Evolutionary conservation across 2,113 vertebrate genomes (phyloP), one percentile per base, ranked within the genome.

Genomic region (Pteruthius melanotis): DNA sequence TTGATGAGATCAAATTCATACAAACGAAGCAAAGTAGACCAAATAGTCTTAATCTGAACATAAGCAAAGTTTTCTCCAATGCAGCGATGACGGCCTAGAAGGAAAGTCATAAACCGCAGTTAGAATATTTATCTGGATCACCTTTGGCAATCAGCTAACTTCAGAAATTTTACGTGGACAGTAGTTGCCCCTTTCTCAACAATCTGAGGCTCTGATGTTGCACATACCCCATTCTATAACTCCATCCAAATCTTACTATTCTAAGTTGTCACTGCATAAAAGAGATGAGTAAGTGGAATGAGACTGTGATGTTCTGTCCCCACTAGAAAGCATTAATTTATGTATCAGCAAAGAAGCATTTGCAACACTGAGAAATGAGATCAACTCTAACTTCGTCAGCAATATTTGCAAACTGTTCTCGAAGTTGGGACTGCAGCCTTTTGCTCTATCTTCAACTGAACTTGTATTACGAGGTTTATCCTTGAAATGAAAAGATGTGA

Each of bases 11-110:
- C 98, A 91, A 99, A 99, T 83, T 99, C 98, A 50, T 98, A 99
- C 93, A 99, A 90, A 61, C 99, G 99, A 93, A 99, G 98, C 97
- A 99, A 88, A 54, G 98, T 99, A 50, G 99, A 99, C 99, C 99
- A 99, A 96, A 99, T 99, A 35, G 99, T 99, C 98, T 99, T 99
- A 93, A 99, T 99, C 94, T 99, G 99, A 91, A 99, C 98, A 17
- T 99, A 99, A 30, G 99, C 99, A 19, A 99, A 99, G 97, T 99
- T 99, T 96, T 99, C 99, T 68, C 99, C 99, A 45, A 99, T 99
- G 94, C 99, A 99, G 71, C 99, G 99, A 93, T 99, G 99, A 53
- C 99, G 99, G 19, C 99, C 99, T 99, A 89, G 66, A 82, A 69
- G 79, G 50, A 64, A 91, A 95, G 39, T 33, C 81, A 70, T 2